phyloP scores from a whole-genome alignment of 2,113 vertebrate genomes.

The Mandrillus leucophaeus region DNA sequence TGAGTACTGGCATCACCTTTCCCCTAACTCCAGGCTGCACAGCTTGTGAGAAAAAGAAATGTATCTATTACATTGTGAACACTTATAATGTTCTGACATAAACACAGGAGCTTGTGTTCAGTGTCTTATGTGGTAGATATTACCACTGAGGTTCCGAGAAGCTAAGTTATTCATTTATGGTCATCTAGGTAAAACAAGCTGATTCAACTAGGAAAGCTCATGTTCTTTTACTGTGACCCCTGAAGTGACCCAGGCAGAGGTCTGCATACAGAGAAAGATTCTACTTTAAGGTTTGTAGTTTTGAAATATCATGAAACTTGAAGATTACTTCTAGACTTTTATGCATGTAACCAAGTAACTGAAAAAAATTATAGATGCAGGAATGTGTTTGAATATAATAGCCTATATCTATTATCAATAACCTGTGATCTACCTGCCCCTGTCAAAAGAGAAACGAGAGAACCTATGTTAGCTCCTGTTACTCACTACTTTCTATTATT shows the following conservation, averaged over 20 bases:
- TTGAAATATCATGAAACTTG: not conserved
- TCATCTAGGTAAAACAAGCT: not conserved
- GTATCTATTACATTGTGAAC: not conserved
- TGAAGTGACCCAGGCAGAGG: not conserved
- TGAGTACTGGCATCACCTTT: too few relatives aligned
- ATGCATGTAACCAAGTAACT: not conserved
- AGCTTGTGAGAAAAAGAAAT: not conserved
- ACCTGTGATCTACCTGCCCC: not conserved
- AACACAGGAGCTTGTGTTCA: not conserved
- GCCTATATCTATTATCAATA: not conserved
- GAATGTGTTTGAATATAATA: not conserved
- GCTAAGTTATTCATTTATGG: not conserved
- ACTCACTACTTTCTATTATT: not conserved
- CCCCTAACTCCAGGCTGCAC: too few relatives aligned
- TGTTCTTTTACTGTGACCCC: not conserved
- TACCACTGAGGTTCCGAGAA: not conserved
- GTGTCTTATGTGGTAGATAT: not conserved
- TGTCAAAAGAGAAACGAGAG: not conserved
- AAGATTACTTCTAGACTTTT: not conserved
- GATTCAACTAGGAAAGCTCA: not conserved
- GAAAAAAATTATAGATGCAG: not conserved
- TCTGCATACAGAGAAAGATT: not conserved
- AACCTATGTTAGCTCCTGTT: not conserved
- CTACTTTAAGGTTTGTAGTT: not conserved
- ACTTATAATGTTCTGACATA: not conserved